These are phyloP conservation scores for Halichoerus grypus DNA, from an alignment of 2,113 vertebrate genomes.

Conservation along the genomic window DNA sequence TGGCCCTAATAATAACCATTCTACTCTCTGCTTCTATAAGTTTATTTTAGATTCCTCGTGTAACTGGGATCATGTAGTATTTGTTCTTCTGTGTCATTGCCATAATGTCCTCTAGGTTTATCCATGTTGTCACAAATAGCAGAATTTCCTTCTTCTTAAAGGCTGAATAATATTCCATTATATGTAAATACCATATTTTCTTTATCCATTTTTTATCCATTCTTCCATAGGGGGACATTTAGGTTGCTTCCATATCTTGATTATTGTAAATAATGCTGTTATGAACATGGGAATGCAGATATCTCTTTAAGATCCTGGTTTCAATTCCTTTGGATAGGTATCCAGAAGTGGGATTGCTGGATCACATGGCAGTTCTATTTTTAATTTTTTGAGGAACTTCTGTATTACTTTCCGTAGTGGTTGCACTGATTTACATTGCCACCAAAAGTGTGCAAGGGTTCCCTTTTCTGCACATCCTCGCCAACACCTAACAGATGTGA, in stretches of 20 bases:
- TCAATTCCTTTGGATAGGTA: not conserved
- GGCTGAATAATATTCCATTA: not conserved
- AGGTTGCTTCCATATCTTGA: not conserved
- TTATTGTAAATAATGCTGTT: not conserved
- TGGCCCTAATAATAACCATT: not conserved
- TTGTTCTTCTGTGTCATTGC: not conserved
- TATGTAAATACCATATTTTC: not conserved
- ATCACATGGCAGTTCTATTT: not conserved
- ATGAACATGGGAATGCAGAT: not conserved
- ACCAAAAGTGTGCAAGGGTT: not conserved
- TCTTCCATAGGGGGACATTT: too few relatives aligned
- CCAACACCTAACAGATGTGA: not conserved
- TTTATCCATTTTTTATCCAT: not conserved
- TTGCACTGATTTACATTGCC: not conserved
- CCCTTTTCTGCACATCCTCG: not conserved
- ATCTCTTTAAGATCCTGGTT: not conserved
- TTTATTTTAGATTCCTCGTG: not conserved
- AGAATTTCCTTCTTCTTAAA: not conserved
- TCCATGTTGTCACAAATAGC: not conserved
- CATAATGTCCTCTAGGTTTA: not conserved
- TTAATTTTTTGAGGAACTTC: not conserved
- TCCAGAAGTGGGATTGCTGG: not conserved
- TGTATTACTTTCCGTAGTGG: not conserved
- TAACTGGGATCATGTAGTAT: not conserved
- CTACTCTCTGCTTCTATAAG: not conserved